Evolutionary conservation across 2,113 vertebrate species (phyloP).

Genomic region (Lasiurus cinereus): DNA sequence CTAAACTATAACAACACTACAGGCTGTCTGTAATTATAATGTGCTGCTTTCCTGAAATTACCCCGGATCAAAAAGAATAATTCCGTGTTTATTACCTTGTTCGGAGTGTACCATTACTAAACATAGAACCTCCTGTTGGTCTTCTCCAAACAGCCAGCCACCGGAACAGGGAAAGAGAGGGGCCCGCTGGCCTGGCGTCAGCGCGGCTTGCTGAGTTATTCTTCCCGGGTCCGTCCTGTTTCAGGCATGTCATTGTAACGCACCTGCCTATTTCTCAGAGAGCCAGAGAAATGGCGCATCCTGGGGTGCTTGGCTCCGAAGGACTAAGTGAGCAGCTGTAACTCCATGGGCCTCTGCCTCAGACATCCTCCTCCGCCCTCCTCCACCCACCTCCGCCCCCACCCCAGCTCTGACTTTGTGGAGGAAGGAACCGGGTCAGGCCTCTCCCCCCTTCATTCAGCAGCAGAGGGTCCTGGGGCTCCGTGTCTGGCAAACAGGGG

Average conservation of each 20-base stretch:
- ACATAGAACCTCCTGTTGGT: constrained; percentile 24
- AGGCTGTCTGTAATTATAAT: constrained; percentile 81
- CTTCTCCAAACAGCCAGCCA: background rate
- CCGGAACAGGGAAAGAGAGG: background rate
- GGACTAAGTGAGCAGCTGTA: background rate
- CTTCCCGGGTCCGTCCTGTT: background rate
- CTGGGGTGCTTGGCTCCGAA: background rate
- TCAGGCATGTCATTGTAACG: constrained; percentile 29
- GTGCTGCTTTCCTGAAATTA: constrained; percentile 69
- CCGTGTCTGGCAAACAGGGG: no score
- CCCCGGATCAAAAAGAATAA: constrained; percentile 61
- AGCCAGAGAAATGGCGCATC: background rate
- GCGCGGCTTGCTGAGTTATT: constrained; percentile 33
- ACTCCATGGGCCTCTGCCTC: background rate
- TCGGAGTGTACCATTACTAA: constrained; percentile 64
- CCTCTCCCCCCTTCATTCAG: background rate
- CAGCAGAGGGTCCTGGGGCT: no score
- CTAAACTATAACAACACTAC: constrained; percentile 71
- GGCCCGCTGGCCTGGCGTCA: background rate
- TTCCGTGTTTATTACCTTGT: constrained; percentile 71
- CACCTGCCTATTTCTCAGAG: constrained; percentile 7
- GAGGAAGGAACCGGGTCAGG: background rate
- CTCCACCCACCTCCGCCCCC: background rate
- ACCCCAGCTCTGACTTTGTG: background rate
- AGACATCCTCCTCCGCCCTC: no score